Evolutionary conservation across 2,888 invertebrate species (phyloP), one percentile per base, ranked within the genome.

Genomic region (Gibbula magus): DNA sequence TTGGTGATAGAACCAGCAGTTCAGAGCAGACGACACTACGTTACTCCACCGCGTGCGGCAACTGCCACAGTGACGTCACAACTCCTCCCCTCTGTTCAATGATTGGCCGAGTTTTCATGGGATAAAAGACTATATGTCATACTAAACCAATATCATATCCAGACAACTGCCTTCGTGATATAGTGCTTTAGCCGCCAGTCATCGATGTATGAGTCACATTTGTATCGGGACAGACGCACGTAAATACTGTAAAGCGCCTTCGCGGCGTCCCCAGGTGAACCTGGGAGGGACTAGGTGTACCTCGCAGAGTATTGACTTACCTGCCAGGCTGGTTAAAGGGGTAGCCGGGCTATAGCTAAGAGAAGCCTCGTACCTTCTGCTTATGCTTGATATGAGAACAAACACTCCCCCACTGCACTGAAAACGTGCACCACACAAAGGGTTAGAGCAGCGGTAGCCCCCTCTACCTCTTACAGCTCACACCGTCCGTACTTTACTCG

Each of bases 121-220:
- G 39, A 70, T 70, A 70, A 70, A 70, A 70, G 70, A 70, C 70
- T 20, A 70, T 70, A 70, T 70, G 20, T 70, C 70, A 70, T 70
- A 35, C 35, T 35, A 32, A 70, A 39, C 70, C 32, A 70, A 32
- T 39, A 35, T 70, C 70, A 18, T 32, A 32, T 18, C 35, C 35
- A 70, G 20, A 35, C 61, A 13, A 70, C 35, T 32, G 70, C 29
- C 70, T 13, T n/a, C 35, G 39, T 70, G 20, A 70, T 20, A 20
- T 32, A 32, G n/a, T 70, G 70, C 29, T 35, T 29, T 35, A 16
- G n/a, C 10, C 39, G 70, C 29, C 8, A 35, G 35, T 16, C 10
- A 25, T 61, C 61, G 29, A 70, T 70, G 16, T 35, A 39, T 70
- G 70, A 70, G 70, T 70, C 70, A 70, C 20, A 39, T n/a, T 35